Conservation (phyloP, 1,140 invertebrate genomes). For the Scaptodrosophila lebanonensis region DNA sequence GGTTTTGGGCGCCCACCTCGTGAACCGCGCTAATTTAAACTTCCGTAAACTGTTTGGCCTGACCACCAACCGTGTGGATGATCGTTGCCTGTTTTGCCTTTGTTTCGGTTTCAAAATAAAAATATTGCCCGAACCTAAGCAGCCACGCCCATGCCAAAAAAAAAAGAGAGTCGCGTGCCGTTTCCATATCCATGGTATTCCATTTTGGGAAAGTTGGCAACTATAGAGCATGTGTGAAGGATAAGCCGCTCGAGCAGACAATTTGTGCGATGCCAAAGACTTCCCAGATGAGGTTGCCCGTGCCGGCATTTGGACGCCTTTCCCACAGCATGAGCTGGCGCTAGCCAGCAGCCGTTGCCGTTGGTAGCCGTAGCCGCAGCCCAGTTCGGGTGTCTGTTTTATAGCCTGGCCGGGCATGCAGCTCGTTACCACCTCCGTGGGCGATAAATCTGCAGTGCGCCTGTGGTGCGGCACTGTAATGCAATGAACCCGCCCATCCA, state of each 20-base stretch:
- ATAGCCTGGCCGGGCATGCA: constrained; percentile 53
- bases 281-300: not conserved
- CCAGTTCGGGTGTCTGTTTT: constrained; percentile 63
- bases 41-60: not conserved
- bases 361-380: no score
- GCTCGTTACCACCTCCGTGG: constrained; percentile 67
- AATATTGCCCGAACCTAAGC: constrained; percentile 2
- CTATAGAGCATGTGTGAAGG: constrained; percentile 50
- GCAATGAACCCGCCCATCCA: constrained; percentile 60
- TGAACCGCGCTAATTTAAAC: constrained; percentile 5
- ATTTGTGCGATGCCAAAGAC: not conserved
- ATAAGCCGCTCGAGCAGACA: constrained; percentile 22
- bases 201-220: not conserved
- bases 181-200: not conserved
- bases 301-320: not conserved
- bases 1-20: not conserved
- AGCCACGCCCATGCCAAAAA: constrained; percentile 10
- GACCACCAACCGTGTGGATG: not conserved
- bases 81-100: not conserved
- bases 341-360: no score
- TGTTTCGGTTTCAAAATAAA: not conserved
- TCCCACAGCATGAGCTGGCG: constrained; percentile 64
- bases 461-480: constrained; percentile 33
- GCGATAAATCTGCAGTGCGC: constrained; percentile 75
- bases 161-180: not conserved